phyloP scores from a whole-genome alignment of 2,888 invertebrate species.

The Ptychoptera contaminata region DNA sequence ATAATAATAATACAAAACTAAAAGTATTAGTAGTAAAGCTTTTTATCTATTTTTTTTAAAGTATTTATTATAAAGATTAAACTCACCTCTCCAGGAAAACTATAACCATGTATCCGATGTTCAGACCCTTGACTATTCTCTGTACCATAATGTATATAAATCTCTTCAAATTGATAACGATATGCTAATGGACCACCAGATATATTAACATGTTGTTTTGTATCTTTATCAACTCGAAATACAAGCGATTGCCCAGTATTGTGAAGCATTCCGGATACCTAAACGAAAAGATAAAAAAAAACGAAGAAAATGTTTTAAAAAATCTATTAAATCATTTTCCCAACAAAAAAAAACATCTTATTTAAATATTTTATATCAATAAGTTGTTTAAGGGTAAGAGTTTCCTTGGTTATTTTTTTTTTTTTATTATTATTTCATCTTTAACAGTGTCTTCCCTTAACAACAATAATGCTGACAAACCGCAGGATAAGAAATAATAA shows the following conservation, averaged over 20 bases:
- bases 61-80: not conserved
- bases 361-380: too few relatives aligned
- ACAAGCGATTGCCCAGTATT: slow-evolving; percentile 92
- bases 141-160: slow-evolving; percentile 88
- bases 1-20: too few relatives aligned
- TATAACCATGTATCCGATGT: slow-evolving; percentile 85
- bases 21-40: too few relatives aligned
- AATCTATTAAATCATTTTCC: not conserved
- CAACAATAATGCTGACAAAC: too few relatives aligned
- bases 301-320: too few relatives aligned
- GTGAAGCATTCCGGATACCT: slow-evolving; percentile 77
- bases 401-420: too few relatives aligned
- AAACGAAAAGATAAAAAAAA: slow-evolving; percentile 14
- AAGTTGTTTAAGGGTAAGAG: too few relatives aligned
- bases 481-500: too few relatives aligned
- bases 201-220: slow-evolving; percentile 84
- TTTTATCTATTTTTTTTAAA: too few relatives aligned
- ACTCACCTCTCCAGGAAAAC: slow-evolving; percentile 94
- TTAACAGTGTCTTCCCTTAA: too few relatives aligned
- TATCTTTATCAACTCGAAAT: slow-evolving; percentile 79
- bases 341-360: too few relatives aligned
- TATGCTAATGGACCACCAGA: slow-evolving; percentile 93
- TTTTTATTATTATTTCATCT: too few relatives aligned
- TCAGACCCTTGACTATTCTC: slow-evolving; percentile 87
- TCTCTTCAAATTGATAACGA: slow-evolving; percentile 87